phyloP scores from a whole-genome alignment of 1,140 invertebrate genomes.

The Charaxes varanes region DNA sequence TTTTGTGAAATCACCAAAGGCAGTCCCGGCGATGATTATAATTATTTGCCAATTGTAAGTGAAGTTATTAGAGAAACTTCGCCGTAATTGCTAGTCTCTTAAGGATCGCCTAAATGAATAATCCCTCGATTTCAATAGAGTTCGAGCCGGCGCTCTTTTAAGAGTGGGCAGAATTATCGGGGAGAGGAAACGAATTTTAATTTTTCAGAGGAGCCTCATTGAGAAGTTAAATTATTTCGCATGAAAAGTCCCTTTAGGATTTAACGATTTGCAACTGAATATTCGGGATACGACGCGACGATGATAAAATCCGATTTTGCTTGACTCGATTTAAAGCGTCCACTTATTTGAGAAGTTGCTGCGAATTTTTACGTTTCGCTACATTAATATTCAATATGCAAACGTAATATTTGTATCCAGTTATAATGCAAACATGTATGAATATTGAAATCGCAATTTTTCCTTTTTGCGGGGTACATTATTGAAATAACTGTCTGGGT shows the following conservation, averaged over 20 bases:
- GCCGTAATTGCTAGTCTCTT: constrained; percentile 54
- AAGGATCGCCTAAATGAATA: constrained; percentile 66
- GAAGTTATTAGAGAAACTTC: constrained; percentile 49
- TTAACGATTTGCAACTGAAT: constrained; percentile 38
- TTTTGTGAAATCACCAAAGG: constrained; percentile 63
- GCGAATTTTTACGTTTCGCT: background rate
- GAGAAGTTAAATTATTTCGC: constrained; percentile 63
- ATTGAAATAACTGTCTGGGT: too few relatives aligned
- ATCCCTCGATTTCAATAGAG: constrained; percentile 49
- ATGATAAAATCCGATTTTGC: constrained; percentile 26
- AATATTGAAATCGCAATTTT: too few relatives aligned
- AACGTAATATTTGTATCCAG: too few relatives aligned
- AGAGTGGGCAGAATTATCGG: constrained; percentile 44
- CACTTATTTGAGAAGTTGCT: constrained; percentile 1
- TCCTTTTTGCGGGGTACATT: too few relatives aligned
- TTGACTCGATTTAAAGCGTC: constrained; percentile 13
- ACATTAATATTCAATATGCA: constrained; percentile 22
- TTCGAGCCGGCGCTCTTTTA: constrained; percentile 42
- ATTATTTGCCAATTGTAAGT: constrained; percentile 69
- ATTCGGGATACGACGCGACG: constrained; percentile 33
- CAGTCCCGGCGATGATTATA: constrained; percentile 61
- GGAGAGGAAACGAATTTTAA: constrained; percentile 48
- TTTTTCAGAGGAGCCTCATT: constrained; percentile 44
- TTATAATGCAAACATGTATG: too few relatives aligned
- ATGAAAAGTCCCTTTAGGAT: constrained; percentile 49